Conservation (phyloP, 37 sponge, comb jelly and placozoan genomes). For the Oscarella lobularis region DNA sequence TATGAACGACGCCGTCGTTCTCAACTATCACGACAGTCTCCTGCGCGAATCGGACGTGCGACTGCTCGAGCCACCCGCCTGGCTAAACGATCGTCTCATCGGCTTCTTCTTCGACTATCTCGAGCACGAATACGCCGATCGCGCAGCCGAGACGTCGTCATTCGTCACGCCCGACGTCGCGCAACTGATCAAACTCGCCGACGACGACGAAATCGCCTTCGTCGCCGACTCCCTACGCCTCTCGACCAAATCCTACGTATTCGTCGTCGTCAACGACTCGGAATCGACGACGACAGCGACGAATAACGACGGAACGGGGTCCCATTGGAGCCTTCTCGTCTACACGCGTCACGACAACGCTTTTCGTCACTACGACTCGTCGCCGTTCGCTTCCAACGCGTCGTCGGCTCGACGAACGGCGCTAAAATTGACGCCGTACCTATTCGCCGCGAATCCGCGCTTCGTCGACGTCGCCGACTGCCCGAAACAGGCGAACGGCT, state of each 20-base stretch:
- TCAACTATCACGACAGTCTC: background rate
- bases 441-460: background rate
- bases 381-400: conserved; percentile 4
- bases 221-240: background rate
- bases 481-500: conserved; percentile 14
- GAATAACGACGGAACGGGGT: background rate
- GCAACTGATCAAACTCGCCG: conserved; percentile 9
- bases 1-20: background rate
- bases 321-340: conserved; percentile 19
- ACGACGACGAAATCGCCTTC: conserved; percentile 5
- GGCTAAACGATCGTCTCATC: background rate
- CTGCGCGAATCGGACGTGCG: background rate
- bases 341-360: conserved; percentile 5
- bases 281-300: background rate
- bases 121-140: background rate
- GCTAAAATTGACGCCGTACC: background rate
- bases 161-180: background rate
- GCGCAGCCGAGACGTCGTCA: too few species aligned
- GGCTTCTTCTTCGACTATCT: background rate
- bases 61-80: background rate
- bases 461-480: background rate
- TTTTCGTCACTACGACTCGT: conserved; percentile 18
- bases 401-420: conserved; percentile 3
- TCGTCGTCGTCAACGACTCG: conserved; percentile 14
- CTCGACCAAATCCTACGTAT: background rate